A percentile compares a stretch with the other conserved stretches of the same genome.
phyloP scores from a whole-genome alignment of 2,797 vertebrate genomes.

The Eulemur coronatus region DNA sequence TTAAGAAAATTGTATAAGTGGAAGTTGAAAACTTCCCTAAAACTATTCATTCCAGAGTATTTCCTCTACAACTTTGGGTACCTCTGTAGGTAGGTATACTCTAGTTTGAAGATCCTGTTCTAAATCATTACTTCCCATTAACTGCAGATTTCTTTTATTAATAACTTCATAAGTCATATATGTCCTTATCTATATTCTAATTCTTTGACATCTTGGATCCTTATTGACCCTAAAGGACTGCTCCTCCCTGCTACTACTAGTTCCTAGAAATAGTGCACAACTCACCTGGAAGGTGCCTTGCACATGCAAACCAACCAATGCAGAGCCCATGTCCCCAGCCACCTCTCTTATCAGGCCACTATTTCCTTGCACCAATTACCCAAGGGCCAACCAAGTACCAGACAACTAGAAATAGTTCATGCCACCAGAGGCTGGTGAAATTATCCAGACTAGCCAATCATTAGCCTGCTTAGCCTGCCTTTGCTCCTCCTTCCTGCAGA shows the following conservation, averaged over 20 bases:
- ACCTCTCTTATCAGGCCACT: not conserved
- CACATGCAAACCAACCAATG: not conserved
- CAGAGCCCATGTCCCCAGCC: too few relatives aligned
- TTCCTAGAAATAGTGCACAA: not conserved
- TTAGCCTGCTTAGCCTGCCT: not conserved
- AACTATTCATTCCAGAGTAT: not conserved
- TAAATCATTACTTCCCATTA: not conserved
- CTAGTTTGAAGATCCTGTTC: not conserved
- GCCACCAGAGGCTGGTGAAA: not conserved
- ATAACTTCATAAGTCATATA: not conserved
- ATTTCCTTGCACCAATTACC: not conserved
- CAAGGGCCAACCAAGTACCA: too few relatives aligned
- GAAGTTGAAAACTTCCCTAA: not conserved
- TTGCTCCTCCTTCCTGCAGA: not conserved
- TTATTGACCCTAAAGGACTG: not conserved
- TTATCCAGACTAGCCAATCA: not conserved
- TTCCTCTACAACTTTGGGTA: not conserved
- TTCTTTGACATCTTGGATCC: not conserved
- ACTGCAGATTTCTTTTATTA: not conserved
- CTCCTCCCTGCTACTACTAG: not conserved
- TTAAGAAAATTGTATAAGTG: not conserved
- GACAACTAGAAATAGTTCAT: not conserved
- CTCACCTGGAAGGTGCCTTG: not conserved
- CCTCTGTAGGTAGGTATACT: not conserved
- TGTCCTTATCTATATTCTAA: not conserved